Evolutionary conservation across 2,888 invertebrate genomes (phyloP), one percentile per base, ranked within the genome.

Genomic region (Cerastis rubricosa): DNA sequence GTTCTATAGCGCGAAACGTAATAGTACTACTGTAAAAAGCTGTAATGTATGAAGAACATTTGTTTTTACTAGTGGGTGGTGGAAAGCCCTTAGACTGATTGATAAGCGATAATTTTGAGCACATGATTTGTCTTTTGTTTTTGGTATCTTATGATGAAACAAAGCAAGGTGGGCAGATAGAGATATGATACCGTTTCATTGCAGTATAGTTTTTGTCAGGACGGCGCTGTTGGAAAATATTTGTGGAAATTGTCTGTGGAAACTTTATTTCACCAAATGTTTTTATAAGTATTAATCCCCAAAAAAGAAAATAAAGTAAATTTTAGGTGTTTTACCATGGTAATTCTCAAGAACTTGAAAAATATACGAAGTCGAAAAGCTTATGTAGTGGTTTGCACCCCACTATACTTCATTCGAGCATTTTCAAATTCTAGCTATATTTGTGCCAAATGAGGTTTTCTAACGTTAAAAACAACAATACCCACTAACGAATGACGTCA

Each of bases 81-180:
- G 71, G 69, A 83, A 77, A 87, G 78, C 84, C 80, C 87, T 85
- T 82, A 63, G 73, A 76, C 70, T 83, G 87, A 88, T 86, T 80
- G 83, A 88, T 89, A 64, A 89, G 86, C 82, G 78, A 85, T 86
- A 81, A 80, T 64, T 72, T 73, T 71, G 22, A 70, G 49, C 12
- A 59, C 57, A 76, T 73, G 57, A 73, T 78, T 74, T 70, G 70
- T 78, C 74, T 79, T 84, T 84, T 81, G 75, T 82, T 81, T 81
- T 81, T 79, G 25, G 40, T 66, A 47, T 47, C 43, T 25, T 49
- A 65, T 80, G 80, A 40, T 75, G 85, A 77, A 86, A 77, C 68
- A 63, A 80, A 65, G 17, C 25, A 72, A 69, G 63, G 85, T 84
- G 82, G 87, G 78, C 40, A 64, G 84, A 63, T 65, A 11, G 9